Conservation (phyloP, 1,140 invertebrate genomes). For the Ostrea edulis region DNA sequence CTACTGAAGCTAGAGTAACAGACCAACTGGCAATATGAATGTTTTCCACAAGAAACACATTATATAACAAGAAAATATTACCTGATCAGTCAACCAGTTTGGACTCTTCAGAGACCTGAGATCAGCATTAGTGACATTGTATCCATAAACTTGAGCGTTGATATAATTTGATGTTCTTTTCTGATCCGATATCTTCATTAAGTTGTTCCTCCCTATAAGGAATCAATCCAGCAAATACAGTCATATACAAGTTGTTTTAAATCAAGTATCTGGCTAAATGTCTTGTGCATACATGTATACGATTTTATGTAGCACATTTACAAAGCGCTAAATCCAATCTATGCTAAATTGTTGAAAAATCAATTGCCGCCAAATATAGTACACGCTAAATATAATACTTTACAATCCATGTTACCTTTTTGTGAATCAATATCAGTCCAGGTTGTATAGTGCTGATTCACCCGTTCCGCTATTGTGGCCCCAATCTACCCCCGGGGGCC, state of each 20-base stretch:
- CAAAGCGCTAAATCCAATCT: no score
- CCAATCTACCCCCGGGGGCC: no score
- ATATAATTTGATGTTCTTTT: background rate
- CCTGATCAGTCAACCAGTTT: slow-evolving; percentile 25
- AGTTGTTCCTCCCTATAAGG: background rate
- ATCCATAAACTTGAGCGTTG: slow-evolving; percentile 1
- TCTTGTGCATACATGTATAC: no score
- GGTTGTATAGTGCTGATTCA: background rate
- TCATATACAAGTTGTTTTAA: background rate
- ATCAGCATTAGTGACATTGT: slow-evolving; percentile 6
- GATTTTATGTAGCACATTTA: no score
- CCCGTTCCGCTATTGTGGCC: no score
- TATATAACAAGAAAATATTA: background rate
- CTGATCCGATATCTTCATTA: slow-evolving; percentile 10
- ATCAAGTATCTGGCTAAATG: no score
- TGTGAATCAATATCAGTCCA: slow-evolving; percentile 32
- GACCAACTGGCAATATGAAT: background rate
- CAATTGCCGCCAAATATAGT: no score
- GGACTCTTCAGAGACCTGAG: slow-evolving; percentile 13
- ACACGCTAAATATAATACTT: no score
- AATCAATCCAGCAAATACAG: background rate
- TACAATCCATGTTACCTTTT: slow-evolving; percentile 13
- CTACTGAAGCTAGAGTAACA: background rate
- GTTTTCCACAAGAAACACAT: background rate
- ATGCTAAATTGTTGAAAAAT: no score